phyloP scores from a whole-genome alignment of 92 coral and sea anemone genomes.

The Phymanthus crucifer region DNA sequence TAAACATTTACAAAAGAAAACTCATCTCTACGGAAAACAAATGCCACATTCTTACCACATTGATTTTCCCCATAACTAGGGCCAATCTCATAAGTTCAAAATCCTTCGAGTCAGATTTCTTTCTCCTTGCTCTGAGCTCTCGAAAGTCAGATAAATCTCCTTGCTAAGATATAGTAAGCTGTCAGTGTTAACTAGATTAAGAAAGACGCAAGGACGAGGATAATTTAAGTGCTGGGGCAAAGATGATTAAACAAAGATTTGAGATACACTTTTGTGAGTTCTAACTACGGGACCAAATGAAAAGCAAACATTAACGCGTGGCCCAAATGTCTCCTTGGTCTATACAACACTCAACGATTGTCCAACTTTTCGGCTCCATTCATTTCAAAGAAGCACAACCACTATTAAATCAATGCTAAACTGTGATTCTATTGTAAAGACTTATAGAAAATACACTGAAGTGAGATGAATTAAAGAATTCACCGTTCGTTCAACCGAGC shows the following conservation, averaged over 20 bases:
- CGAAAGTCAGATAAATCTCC: constrained; percentile 31
- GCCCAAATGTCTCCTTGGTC: constrained; percentile 38
- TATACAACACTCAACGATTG: constrained; percentile 6
- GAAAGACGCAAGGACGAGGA: constrained; percentile 56
- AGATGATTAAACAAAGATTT: constrained; percentile 77
- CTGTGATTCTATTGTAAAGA: background rate
- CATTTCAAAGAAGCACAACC: constrained; percentile 11
- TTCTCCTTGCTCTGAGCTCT: background rate
- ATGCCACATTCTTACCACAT: constrained; percentile 33
- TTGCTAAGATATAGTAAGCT: constrained; percentile 19
- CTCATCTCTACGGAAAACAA: constrained; percentile 52
- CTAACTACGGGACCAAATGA: constrained; percentile 14
- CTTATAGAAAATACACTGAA: background rate
- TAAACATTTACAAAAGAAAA: constrained; percentile 44
- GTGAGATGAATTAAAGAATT: background rate
- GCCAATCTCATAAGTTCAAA: background rate
- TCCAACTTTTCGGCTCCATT: background rate
- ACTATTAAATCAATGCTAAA: background rate
- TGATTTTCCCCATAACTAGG: constrained; percentile 16
- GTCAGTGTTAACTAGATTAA: constrained; percentile 87
- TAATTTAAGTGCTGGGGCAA: constrained; percentile 52
- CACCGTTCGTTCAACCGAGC: background rate
- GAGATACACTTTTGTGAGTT: constrained; percentile 51
- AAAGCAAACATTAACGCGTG: constrained; percentile 84
- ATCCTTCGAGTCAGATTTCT: background rate